A percentile compares a stretch with the other conserved stretches of the same genome.
Evolutionary conservation across 2,113 vertebrate genomes (phyloP).

Genomic region (Takifugu bimaculatus): DNA sequence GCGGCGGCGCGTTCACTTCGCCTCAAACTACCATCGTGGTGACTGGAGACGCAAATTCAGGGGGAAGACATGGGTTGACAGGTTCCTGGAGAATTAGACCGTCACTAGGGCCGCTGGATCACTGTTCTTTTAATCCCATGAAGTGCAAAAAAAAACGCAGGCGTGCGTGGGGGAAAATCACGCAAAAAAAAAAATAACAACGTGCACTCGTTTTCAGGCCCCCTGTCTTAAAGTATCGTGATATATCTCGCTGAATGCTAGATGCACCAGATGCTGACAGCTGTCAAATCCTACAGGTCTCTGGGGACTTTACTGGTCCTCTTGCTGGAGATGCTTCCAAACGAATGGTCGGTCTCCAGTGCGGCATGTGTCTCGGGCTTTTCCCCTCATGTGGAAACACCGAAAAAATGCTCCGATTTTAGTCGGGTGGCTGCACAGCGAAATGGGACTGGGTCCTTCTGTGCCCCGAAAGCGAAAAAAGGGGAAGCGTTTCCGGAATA

Average conservation of each 20-base stretch:
- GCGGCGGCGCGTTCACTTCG: slow-evolving; percentile 12
- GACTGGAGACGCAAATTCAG: slow-evolving; percentile 16
- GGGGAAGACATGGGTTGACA: slow-evolving; percentile 24
- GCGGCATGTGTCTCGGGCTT: slow-evolving; percentile 17
- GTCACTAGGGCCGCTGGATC: slow-evolving; percentile 13
- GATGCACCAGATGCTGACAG: slow-evolving; percentile 23
- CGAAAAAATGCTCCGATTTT: slow-evolving; percentile 2
- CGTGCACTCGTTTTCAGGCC: slow-evolving; percentile 1
- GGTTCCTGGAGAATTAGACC: neutral
- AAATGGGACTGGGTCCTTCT: neutral
- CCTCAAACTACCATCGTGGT: slow-evolving; percentile 53
- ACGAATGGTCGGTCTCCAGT: slow-evolving; percentile 26
- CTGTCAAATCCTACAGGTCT: slow-evolving; percentile 48
- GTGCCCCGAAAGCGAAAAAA: neutral
- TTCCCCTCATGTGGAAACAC: slow-evolving; percentile 34
- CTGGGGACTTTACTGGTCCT: slow-evolving; percentile 23
- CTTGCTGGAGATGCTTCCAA: slow-evolving; percentile 22
- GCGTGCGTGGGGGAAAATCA: neutral
- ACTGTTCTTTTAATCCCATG: slow-evolving; percentile 45
- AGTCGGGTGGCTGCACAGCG: slow-evolving; percentile 9
- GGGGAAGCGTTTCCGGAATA: neutral
- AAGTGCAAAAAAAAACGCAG: slow-evolving; percentile 7
- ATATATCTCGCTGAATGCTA: slow-evolving; percentile 10
- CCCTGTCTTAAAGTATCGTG: slow-evolving; percentile 5
- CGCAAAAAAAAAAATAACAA: neutral